A percentile compares a stretch with the other conserved stretches of the same genome.
Evolutionary conservation across 30 jellyfish, hydroid and myxozoan species (phyloP).

Genomic region (Mastigias papua): DNA sequence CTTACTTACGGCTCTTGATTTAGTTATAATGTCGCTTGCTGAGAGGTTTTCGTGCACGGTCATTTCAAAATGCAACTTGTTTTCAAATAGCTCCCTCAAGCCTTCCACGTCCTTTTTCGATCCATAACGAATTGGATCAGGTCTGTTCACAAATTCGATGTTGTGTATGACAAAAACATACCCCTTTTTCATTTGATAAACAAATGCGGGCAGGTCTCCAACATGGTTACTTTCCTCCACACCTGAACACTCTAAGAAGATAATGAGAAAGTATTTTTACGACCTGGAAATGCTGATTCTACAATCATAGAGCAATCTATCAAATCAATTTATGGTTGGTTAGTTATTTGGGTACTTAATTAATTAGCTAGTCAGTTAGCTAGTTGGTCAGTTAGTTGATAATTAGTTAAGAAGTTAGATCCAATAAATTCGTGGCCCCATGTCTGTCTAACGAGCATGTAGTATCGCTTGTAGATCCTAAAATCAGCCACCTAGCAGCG

Average conservation of each 20-base stretch:
- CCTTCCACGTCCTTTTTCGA: conserved; percentile 65
- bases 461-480: too few species aligned
- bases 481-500: too few species aligned
- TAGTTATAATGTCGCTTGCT: neutral
- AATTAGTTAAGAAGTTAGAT: too few species aligned
- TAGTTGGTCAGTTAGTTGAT: too few species aligned
- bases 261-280: too few species aligned
- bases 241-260: neutral
- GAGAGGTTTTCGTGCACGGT: conserved; percentile 17
- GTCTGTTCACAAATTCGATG: neutral
- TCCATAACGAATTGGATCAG: conserved; percentile 62
- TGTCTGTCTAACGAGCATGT: too few species aligned
- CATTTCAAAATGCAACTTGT: conserved; percentile 35
- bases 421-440: too few species aligned
- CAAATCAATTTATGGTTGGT: neutral
- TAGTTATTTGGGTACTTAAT: neutral
- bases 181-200: conserved; percentile 30
- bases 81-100: conserved; percentile 31
- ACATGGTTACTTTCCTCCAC: neutral
- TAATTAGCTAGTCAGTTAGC: too few species aligned
- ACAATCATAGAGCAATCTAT: neutral
- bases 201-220: neutral
- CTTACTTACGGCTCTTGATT: conserved; percentile 4
- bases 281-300: neutral
- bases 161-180: conserved; percentile 43